Percentiles rank a stretch among this genome's conserved stretches.
Conservation (phyloP, 2,797 vertebrate genomes). For the Rhodeus uyekii region DNA sequence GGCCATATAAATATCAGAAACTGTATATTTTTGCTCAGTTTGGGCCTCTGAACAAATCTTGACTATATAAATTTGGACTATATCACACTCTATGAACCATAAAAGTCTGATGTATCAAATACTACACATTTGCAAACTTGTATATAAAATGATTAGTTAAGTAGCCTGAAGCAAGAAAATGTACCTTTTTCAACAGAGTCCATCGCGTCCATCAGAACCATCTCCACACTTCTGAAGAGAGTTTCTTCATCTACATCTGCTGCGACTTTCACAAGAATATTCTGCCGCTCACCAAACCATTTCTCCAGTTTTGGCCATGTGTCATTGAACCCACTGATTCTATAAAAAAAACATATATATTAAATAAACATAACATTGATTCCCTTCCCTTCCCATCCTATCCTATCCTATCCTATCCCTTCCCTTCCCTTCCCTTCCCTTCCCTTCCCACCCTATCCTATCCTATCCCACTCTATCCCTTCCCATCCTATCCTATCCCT, state of each 20-base stretch:
- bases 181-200: slow-evolving; percentile 74
- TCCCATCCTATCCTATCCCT: too few species aligned
- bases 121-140: too few species aligned
- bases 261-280: slow-evolving; percentile 81
- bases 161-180: background rate
- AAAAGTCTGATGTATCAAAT: background rate
- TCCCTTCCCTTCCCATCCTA: too few species aligned
- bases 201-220: slow-evolving; percentile 70
- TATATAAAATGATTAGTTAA: too few species aligned
- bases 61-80: too few species aligned
- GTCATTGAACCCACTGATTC: slow-evolving; percentile 84
- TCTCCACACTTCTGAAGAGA: slow-evolving; percentile 77
- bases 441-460: too few species aligned
- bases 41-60: background rate
- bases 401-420: too few species aligned
- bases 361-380: too few species aligned
- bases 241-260: slow-evolving; percentile 77
- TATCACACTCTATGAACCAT: too few species aligned
- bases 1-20: background rate
- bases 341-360: slow-evolving; percentile 61
- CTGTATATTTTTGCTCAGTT: background rate
- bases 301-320: slow-evolving; percentile 84
- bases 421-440: too few species aligned
- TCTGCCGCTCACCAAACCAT: slow-evolving; percentile 83
- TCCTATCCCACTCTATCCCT: too few species aligned